Evolutionary conservation across 2,797 vertebrate species (phyloP).

Genomic region (Spheniscus humboldti): DNA sequence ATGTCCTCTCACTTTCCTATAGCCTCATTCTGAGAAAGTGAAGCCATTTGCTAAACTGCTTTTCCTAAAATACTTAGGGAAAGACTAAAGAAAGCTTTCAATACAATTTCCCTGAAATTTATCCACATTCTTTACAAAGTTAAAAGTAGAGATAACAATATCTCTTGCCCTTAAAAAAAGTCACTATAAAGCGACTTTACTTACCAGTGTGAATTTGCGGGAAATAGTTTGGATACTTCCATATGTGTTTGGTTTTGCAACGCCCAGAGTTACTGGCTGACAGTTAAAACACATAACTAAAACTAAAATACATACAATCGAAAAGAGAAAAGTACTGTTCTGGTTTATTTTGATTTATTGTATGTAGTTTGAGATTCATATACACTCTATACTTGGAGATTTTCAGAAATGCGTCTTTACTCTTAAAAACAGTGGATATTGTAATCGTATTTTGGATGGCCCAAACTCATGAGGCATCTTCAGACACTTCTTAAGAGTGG

Average conservation of each 20-base stretch:
- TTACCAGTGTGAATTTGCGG: background rate
- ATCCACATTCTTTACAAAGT: background rate
- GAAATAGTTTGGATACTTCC: background rate
- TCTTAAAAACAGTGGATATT: background rate
- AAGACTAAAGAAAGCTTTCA: background rate
- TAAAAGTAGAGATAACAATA: background rate
- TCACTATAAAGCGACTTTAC: background rate
- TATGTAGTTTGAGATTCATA: background rate
- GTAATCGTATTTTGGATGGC: background rate
- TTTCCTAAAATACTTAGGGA: background rate
- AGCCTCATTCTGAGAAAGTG: background rate
- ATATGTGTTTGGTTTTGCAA: background rate
- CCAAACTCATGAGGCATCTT: background rate
- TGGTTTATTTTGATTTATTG: background rate
- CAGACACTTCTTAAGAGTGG: background rate
- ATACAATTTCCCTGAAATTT: background rate
- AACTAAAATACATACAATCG: background rate
- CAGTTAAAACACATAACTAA: background rate
- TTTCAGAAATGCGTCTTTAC: background rate
- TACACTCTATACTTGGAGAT: background rate
- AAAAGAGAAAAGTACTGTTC: background rate
- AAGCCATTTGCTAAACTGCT: background rate
- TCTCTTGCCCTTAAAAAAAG: background rate
- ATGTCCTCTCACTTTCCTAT: background rate
- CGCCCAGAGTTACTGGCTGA: background rate